Evolutionary conservation across 2,797 vertebrate genomes (phyloP).

Genomic region (Chelon auratus): DNA sequence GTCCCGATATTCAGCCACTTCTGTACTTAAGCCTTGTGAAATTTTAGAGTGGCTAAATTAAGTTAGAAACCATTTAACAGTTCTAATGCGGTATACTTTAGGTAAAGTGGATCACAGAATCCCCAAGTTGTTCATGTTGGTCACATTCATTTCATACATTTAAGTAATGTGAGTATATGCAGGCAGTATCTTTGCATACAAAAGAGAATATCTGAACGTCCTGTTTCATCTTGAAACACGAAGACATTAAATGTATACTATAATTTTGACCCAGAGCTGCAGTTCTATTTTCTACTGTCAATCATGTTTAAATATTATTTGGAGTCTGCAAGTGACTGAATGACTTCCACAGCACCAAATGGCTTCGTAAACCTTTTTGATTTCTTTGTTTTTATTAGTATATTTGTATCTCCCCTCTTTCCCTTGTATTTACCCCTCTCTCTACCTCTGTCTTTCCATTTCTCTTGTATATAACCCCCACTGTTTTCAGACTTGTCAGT

Average conservation of each 20-base stretch:
- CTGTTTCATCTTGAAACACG: neutral
- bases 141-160: neutral
- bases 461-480: constrained; percentile 89
- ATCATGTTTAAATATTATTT: constrained; percentile 30
- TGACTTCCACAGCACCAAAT: constrained; percentile 79
- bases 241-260: no score
- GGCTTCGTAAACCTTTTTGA: constrained; percentile 63
- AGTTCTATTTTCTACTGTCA: neutral
- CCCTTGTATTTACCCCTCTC: constrained; percentile 87
- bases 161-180: neutral
- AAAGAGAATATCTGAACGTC: neutral
- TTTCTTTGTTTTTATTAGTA: constrained; percentile 81
- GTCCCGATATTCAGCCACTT: neutral
- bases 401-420: constrained; percentile 84
- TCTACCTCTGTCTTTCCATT: constrained; percentile 88
- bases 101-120: no score
- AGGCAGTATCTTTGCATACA: neutral
- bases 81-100: no score
- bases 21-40: neutral
- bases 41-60: neutral
- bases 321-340: constrained; percentile 44
- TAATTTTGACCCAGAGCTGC: neutral
- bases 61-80: neutral
- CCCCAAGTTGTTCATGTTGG: neutral
- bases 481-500: constrained; percentile 88